Percentiles rank a stretch among this genome's conserved stretches.
Evolutionary conservation across 2,797 vertebrate species (phyloP).

Genomic region (Paguma larvata): DNA sequence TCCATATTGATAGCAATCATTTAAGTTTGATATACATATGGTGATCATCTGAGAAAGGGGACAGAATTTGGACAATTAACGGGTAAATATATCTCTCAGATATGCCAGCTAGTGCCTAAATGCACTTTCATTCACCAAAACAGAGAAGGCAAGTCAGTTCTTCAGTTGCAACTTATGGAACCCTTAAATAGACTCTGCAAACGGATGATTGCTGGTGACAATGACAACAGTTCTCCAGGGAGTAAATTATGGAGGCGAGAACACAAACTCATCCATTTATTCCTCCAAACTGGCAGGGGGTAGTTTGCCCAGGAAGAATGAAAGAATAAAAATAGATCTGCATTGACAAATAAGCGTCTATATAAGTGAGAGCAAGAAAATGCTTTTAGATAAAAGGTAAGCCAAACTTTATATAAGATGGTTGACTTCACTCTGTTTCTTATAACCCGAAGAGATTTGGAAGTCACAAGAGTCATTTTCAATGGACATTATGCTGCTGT

Average conservation of each 20-base stretch:
- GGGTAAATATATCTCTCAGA: background rate
- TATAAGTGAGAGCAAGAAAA: background rate
- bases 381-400: background rate
- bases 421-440: background rate
- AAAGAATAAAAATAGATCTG: conserved; percentile 31
- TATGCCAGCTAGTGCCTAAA: background rate
- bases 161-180: background rate
- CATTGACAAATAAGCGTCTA: background rate
- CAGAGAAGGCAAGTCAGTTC: background rate
- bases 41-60: background rate
- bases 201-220: background rate
- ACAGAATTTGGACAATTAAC: background rate
- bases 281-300: background rate
- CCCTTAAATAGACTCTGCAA: conserved; percentile 11
- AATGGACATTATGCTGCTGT: background rate
- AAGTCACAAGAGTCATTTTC: background rate
- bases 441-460: background rate
- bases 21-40: background rate
- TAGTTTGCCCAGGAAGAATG: background rate
- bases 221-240: background rate
- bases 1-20: background rate
- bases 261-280: background rate
- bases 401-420: background rate
- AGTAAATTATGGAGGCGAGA: background rate
- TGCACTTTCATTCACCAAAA: background rate